A percentile compares a stretch with the other conserved stretches of the same genome.
Evolutionary conservation across 1,140 invertebrate genomes (phyloP).

Genomic region (Rhagoletis zephyria): DNA sequence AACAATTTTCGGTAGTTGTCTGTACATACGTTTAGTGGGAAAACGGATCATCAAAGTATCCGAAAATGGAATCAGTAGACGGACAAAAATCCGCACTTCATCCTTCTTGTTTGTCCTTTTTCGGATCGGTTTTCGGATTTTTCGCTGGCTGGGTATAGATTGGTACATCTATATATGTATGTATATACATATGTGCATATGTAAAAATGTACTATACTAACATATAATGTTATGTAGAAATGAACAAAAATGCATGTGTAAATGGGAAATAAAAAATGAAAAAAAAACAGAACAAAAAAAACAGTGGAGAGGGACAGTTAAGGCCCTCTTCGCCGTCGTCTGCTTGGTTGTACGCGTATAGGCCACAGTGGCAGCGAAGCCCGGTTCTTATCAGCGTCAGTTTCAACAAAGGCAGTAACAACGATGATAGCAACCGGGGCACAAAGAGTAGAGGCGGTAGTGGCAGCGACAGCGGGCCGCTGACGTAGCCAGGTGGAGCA

Average conservation of each 20-base stretch:
- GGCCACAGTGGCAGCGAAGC: conserved; percentile 36
- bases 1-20: no score
- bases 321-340: background rate
- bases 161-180: background rate
- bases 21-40: no score
- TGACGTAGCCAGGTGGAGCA: conserved; percentile 44
- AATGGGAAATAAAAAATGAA: background rate
- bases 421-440: background rate
- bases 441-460: background rate
- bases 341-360: background rate
- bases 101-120: no score
- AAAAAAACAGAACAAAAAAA: background rate
- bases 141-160: background rate
- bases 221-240: conserved; percentile 10
- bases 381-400: conserved; percentile 61
- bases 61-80: no score
- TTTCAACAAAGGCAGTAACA: conserved; percentile 40
- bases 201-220: background rate
- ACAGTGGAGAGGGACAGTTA: background rate
- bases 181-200: background rate
- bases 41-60: no score
- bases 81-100: no score
- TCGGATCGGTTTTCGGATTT: no score
- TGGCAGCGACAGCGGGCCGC: background rate
- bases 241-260: conserved; percentile 34